These are phyloP conservation scores for Acanthiza pusilla DNA, from an alignment of 2,797 vertebrate species.

Conservation along the genomic window DNA sequence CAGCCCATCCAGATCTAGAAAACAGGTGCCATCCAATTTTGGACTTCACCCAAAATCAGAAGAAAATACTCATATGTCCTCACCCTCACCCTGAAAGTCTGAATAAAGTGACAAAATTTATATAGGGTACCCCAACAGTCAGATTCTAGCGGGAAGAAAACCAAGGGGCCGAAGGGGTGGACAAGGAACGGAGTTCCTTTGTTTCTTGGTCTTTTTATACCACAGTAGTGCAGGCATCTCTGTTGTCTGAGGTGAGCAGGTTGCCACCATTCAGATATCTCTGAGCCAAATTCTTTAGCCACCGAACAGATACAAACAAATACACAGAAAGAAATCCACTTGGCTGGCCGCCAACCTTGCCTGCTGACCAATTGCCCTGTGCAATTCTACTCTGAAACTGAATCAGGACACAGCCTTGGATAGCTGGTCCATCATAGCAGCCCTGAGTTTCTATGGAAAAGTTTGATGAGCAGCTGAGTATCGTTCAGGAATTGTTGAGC, in stretches of 20 bases:
- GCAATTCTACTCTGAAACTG: neutral
- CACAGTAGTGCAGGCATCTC: neutral
- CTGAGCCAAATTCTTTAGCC: neutral
- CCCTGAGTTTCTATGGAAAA: neutral
- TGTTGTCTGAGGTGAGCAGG: neutral
- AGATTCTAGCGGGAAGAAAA: neutral
- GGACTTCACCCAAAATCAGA: neutral
- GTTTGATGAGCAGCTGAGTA: neutral
- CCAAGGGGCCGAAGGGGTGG: neutral
- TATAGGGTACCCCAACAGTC: neutral
- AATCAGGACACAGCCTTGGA: neutral
- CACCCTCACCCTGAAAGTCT: neutral
- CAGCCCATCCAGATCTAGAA: neutral
- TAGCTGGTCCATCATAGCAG: neutral
- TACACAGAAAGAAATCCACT: neutral
- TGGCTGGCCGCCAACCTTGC: neutral
- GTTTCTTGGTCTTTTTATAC: neutral
- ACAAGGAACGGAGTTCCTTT: neutral
- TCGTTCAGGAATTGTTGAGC: neutral
- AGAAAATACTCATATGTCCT: neutral
- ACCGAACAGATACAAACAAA: neutral
- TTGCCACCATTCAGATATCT: neutral
- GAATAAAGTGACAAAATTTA: neutral
- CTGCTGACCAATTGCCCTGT: neutral
- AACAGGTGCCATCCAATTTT: constrained; percentile 23